These are phyloP conservation scores for Onychomys torridus DNA, from an alignment of 2,797 vertebrate species.

Conservation along the genomic window DNA sequence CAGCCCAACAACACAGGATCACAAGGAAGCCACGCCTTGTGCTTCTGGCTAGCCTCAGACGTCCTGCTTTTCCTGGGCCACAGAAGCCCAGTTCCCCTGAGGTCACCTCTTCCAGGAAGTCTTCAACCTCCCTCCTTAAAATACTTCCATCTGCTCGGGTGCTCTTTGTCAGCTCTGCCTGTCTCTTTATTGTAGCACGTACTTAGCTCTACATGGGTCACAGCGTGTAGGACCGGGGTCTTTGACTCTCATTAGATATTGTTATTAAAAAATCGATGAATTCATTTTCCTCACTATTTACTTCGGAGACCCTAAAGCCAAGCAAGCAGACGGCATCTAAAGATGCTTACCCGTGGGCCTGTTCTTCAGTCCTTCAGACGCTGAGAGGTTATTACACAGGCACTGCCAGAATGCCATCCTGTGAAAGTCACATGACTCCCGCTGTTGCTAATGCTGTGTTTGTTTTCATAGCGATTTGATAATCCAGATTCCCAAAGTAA, in stretches of 20 bases:
- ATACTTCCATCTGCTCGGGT: background rate
- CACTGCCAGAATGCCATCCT: background rate
- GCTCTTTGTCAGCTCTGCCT: background rate
- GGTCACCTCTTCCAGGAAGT: background rate
- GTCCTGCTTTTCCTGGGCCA: background rate
- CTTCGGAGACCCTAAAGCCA: background rate
- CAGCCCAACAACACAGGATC: background rate
- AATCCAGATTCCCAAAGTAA: slow-evolving; percentile 23
- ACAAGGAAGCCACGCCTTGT: background rate
- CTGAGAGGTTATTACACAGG: background rate
- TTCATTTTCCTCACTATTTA: background rate
- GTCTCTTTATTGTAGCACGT: background rate
- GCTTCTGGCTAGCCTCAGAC: background rate
- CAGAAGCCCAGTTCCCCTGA: background rate
- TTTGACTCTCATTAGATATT: background rate
- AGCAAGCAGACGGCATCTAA: background rate
- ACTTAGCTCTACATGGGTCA: background rate
- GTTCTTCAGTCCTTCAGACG: background rate
- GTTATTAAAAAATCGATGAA: background rate
- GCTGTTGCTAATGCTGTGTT: background rate
- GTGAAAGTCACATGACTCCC: background rate
- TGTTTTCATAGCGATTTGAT: background rate
- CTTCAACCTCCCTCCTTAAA: background rate
- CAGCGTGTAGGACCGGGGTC: background rate
- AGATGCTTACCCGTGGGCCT: background rate